Evolutionary conservation across 2,888 invertebrate genomes (phyloP).

Genomic region (Alviniconcha strummeri): DNA sequence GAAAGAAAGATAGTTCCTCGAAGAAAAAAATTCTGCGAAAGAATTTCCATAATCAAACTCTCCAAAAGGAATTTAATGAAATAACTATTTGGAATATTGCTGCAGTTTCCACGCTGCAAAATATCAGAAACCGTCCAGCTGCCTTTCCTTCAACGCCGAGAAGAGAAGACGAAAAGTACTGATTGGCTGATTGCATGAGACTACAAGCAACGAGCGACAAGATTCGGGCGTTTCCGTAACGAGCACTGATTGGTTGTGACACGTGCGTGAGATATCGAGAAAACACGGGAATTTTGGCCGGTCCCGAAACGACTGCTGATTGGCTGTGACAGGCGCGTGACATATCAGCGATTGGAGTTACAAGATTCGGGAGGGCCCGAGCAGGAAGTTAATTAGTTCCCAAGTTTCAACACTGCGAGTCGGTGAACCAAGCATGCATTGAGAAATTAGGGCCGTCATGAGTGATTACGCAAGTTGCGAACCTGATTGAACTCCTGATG

Average conservation of each 20-base stretch:
- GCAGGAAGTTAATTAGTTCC: slow-evolving; percentile 16
- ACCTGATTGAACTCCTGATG: too few species aligned
- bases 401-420: background rate
- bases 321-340: slow-evolving; percentile 23
- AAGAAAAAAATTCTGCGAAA: too few species aligned
- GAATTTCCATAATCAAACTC: too few species aligned
- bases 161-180: too few species aligned
- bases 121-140: too few species aligned
- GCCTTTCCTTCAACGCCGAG: too few species aligned
- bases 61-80: too few species aligned
- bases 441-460: slow-evolving; percentile 7
- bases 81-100: too few species aligned
- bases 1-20: too few species aligned
- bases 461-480: background rate
- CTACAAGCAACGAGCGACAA: background rate
- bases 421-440: background rate
- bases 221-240: slow-evolving; percentile 21
- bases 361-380: background rate
- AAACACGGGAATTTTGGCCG: background rate
- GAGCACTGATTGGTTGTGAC: too few species aligned
- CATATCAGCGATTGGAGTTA: slow-evolving; percentile 11
- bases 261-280: slow-evolving; percentile 12
- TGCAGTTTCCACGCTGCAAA: too few species aligned
- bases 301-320: background rate
- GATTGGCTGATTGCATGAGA: background rate